Evolutionary conservation across 2,113 vertebrate genomes (phyloP).

Genomic region (Oenanthe oenanthe): DNA sequence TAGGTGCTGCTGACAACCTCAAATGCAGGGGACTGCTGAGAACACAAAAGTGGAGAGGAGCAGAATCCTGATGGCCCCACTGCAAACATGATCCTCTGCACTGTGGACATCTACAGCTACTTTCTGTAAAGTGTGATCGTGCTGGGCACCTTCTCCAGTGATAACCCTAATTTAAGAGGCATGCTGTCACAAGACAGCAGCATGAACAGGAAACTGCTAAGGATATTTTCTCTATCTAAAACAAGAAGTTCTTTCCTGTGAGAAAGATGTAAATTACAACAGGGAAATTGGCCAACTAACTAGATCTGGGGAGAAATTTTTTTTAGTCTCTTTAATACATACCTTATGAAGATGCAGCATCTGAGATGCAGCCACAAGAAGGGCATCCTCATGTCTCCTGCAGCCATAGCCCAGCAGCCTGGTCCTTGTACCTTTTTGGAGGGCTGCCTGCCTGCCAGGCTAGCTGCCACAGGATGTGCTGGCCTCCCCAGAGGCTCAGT

Average conservation of each 20-base stretch:
- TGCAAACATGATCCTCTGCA: neutral
- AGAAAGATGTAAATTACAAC: neutral
- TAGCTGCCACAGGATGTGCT: neutral
- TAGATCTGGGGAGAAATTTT: neutral
- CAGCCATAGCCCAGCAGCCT: neutral
- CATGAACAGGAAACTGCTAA: neutral
- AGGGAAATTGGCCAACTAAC: neutral
- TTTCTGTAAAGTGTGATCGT: neutral
- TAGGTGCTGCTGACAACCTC: neutral
- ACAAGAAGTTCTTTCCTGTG: neutral
- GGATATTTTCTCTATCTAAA: neutral
- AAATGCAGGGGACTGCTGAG: neutral
- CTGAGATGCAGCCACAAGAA: neutral
- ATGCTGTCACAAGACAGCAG: neutral
- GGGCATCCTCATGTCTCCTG: neutral
- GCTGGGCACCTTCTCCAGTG: neutral
- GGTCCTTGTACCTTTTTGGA: neutral
- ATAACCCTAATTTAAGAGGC: neutral
- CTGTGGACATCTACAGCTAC: neutral
- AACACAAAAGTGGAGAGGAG: neutral
- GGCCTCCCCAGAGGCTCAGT: neutral
- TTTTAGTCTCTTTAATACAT: neutral
- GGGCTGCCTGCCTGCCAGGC: fast-evolving
- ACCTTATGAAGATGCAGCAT: neutral
- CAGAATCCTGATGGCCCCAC: neutral